Percentiles rank a stretch among this genome's conserved stretches.
These are phyloP conservation scores for Triplophysa bombifrons DNA, from an alignment of 2,797 vertebrate genomes.

Conservation along the genomic window DNA sequence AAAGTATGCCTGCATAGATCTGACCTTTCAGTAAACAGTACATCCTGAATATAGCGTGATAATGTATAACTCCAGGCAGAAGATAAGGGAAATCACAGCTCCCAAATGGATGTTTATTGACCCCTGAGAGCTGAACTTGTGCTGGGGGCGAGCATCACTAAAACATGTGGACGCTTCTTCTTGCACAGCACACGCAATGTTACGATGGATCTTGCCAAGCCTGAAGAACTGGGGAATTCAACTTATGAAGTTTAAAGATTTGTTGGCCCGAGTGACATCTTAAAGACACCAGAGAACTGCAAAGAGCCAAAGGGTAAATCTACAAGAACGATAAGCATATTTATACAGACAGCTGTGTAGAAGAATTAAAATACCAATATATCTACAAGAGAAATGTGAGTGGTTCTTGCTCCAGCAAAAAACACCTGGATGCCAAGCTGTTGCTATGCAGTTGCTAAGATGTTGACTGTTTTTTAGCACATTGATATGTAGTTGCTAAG, in stretches of 20 bases:
- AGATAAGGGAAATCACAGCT: conserved; percentile 3
- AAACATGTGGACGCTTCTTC: conserved; percentile 7
- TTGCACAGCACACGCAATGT: conserved; percentile 1
- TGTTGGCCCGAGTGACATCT: neutral
- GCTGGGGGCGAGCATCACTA: neutral
- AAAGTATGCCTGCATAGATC: neutral
- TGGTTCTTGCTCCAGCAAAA: too few relatives aligned
- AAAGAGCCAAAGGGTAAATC: conserved; percentile 1
- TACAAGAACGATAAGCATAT: neutral
- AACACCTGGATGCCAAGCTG: too few relatives aligned
- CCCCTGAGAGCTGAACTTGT: neutral
- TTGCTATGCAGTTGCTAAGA: too few relatives aligned
- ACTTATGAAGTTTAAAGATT: neutral
- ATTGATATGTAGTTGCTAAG: too few relatives aligned
- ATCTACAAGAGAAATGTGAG: neutral
- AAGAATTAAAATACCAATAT: neutral
- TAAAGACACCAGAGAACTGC: conserved; percentile 6
- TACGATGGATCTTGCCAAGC: neutral
- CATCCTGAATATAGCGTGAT: conserved; percentile 7
- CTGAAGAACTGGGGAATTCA: conserved; percentile 7
- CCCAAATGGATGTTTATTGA: neutral
- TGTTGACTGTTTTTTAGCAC: too few relatives aligned
- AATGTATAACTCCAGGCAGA: conserved; percentile 8
- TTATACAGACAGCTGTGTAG: neutral
- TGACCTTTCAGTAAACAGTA: neutral